These are phyloP conservation scores for Coleophora flavipennella DNA, from an alignment of 2,888 invertebrate genomes.

Conservation along the genomic window DNA sequence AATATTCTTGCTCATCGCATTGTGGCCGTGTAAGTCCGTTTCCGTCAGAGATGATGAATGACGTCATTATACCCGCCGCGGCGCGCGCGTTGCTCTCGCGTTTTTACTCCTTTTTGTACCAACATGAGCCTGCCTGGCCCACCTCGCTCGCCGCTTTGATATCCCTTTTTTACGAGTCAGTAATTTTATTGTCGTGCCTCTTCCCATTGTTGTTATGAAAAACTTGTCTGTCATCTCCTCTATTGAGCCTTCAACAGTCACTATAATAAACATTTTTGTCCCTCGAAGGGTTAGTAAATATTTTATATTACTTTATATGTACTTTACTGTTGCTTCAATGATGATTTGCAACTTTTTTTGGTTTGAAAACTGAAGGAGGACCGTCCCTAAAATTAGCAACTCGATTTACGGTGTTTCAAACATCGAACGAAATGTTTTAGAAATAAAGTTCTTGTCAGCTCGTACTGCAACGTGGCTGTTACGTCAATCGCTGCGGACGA, in stretches of 20 bases:
- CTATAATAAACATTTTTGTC: too few relatives aligned
- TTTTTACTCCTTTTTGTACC: conserved; percentile 36
- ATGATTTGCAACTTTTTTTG: too few relatives aligned
- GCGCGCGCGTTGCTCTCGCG: conserved; percentile 23
- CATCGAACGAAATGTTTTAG: too few relatives aligned
- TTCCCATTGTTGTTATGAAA: conserved; percentile 24
- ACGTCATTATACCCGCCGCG: conserved; percentile 31
- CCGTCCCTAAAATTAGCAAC: too few relatives aligned
- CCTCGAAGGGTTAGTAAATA: too few relatives aligned
- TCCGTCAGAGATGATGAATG: conserved; percentile 34
- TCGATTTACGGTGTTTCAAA: too few relatives aligned
- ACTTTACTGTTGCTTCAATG: too few relatives aligned
- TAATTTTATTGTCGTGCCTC: conserved; percentile 35
- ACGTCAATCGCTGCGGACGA: too few relatives aligned
- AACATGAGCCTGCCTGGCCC: conserved; percentile 28
- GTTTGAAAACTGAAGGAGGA: too few relatives aligned
- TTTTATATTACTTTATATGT: too few relatives aligned
- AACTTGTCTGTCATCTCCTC: conserved; percentile 28
- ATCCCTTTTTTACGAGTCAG: conserved; percentile 38
- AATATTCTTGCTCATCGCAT: background rate
- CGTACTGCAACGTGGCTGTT: too few relatives aligned
- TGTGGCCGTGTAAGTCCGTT: background rate
- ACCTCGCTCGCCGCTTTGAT: conserved; percentile 34
- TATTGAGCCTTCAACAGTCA: conserved; percentile 27
- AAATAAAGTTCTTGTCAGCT: too few relatives aligned